Evolutionary conservation across 1,140 invertebrate genomes (phyloP).

Genomic region (Drosophila grimshawi): DNA sequence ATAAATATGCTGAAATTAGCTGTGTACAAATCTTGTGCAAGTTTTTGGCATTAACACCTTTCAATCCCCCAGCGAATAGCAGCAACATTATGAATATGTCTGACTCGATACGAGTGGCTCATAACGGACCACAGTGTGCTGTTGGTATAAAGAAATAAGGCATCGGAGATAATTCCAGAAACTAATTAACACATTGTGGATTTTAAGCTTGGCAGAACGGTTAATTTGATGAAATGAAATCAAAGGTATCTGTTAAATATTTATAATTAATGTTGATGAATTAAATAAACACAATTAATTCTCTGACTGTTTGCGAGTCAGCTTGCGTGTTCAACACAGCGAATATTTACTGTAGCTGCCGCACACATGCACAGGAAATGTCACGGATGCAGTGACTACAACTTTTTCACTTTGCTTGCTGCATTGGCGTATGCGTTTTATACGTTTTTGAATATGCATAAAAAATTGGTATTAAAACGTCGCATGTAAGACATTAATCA

Average conservation of each 20-base stretch:
- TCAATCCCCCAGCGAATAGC: constrained; percentile 63
- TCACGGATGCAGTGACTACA: constrained; percentile 67
- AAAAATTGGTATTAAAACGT: constrained; percentile 83
- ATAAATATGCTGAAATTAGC: constrained; percentile 77
- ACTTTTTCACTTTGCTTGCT: constrained; percentile 63
- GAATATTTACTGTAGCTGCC: constrained; percentile 27
- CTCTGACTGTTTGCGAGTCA: no score
- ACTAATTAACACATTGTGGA: no score
- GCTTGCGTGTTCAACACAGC: neutral
- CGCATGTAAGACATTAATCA: constrained; percentile 83
- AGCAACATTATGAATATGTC: constrained; percentile 63
- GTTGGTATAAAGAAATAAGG: neutral
- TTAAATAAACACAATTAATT: no score
- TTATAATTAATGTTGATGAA: no score
- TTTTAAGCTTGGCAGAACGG: no score
- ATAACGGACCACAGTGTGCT: constrained; percentile 18
- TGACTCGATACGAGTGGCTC: constrained; percentile 18
- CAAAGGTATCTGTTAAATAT: no score
- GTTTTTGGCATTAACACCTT: constrained; percentile 82
- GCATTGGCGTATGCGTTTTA: constrained; percentile 32
- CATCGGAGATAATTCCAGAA: neutral
- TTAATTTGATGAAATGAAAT: no score
- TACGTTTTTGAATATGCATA: constrained; percentile 78
- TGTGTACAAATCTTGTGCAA: constrained; percentile 78
- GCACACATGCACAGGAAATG: constrained; percentile 70